phyloP scores from a whole-genome alignment of 2,113 vertebrate species.

The Halichoerus grypus region DNA sequence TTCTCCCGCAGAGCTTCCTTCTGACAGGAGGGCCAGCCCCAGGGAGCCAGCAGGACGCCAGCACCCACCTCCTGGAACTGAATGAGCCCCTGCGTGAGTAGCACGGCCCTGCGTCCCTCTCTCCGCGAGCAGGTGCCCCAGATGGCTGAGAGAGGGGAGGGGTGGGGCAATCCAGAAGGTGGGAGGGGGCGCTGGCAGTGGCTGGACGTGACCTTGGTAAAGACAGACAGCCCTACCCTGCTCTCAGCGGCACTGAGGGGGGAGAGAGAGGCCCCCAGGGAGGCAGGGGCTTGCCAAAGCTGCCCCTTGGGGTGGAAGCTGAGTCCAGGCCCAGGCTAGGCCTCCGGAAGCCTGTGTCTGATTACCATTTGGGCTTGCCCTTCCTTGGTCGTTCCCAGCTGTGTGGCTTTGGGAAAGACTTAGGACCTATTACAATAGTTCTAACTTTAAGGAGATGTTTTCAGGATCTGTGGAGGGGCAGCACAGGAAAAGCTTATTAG shows the following conservation, averaged over 20 bases:
- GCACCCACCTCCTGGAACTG: conserved; percentile 54
- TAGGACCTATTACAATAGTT: background rate
- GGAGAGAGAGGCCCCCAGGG: background rate
- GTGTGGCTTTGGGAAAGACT: background rate
- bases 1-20: conserved; percentile 79
- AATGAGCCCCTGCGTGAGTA: conserved; percentile 79
- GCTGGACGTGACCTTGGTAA: background rate
- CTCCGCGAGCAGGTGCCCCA: background rate
- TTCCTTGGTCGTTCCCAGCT: background rate
- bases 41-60: background rate
- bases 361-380: background rate
- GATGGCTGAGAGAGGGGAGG: background rate
- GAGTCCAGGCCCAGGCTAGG: background rate
- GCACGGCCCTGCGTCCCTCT: background rate
- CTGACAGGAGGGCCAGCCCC: conserved; percentile 72
- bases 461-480: background rate
- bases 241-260: background rate
- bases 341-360: background rate
- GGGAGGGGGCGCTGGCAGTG: background rate
- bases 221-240: background rate
- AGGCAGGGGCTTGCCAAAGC: background rate
- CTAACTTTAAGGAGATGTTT: background rate
- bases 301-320: background rate
- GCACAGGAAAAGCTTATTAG: background rate
- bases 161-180: background rate